phyloP scores from a whole-genome alignment of 2,113 vertebrate species.

The Pseudopodoces humilis region DNA sequence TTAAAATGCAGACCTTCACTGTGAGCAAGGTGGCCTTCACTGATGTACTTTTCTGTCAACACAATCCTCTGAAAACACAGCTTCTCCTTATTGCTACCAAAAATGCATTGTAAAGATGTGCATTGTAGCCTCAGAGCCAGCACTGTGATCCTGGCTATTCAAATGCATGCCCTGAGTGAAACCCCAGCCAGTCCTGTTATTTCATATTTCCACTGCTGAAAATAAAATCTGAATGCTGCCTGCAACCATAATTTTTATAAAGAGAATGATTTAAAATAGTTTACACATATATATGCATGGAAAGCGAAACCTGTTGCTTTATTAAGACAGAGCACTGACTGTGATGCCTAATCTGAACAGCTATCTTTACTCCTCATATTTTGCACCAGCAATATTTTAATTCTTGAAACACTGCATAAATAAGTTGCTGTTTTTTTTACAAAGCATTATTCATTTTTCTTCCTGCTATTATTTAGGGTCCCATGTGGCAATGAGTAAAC shows the following conservation, averaged over 20 bases:
- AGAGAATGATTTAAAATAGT: not conserved
- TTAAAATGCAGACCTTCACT: slow-evolving; percentile 79
- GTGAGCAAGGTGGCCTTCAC: slow-evolving; percentile 73
- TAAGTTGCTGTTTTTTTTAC: not conserved
- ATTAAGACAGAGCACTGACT: not conserved
- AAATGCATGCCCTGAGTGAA: not conserved
- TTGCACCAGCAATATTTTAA: not conserved
- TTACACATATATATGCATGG: not conserved
- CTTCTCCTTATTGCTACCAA: slow-evolving; percentile 60
- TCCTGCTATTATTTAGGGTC: not conserved
- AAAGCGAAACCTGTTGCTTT: not conserved
- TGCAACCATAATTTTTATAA: not conserved
- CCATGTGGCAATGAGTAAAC: not conserved
- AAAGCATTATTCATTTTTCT: not conserved
- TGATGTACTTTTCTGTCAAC: slow-evolving; percentile 70
- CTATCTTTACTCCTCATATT: not conserved
- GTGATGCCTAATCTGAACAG: not conserved
- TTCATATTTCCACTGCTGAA: not conserved
- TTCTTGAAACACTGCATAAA: not conserved
- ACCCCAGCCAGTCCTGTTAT: not conserved
- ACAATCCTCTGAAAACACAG: slow-evolving; percentile 70
- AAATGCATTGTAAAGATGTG: not conserved
- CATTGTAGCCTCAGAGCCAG: not conserved
- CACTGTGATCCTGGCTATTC: not conserved
- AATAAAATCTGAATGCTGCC: not conserved